A percentile compares a stretch with the other conserved stretches of the same genome.
phyloP scores from a whole-genome alignment of 2,797 vertebrate genomes.

The Peromyscus attwateri region DNA sequence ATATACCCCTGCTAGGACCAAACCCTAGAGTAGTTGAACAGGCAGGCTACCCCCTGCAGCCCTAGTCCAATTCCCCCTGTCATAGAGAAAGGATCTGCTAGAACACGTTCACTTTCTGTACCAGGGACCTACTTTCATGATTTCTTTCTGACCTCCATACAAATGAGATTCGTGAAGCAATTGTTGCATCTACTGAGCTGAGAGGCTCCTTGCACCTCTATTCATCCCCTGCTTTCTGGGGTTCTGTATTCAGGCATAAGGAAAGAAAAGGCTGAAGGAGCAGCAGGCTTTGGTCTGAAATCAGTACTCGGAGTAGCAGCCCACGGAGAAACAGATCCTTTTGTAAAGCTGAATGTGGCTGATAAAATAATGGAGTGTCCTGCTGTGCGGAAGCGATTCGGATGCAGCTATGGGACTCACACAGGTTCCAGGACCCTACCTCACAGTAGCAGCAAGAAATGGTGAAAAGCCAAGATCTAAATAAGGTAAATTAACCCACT shows the following conservation, averaged over 20 bases:
- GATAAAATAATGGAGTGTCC: conserved; percentile 77
- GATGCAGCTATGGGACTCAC: conserved; percentile 66
- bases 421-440: conserved; percentile 21
- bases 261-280: conserved; percentile 55
- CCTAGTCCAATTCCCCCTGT: background rate
- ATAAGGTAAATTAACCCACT: conserved; percentile 45
- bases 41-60: background rate
- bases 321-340: conserved; percentile 73
- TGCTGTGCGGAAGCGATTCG: conserved; percentile 46
- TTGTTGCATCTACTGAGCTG: conserved; percentile 60
- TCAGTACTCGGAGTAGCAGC: conserved; percentile 73
- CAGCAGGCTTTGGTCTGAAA: conserved; percentile 72
- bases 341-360: conserved; percentile 73
- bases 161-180: conserved; percentile 69
- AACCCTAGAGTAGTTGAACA: background rate
- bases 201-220: conserved; percentile 68
- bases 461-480: conserved; percentile 15
- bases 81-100: background rate
- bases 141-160: conserved; percentile 42
- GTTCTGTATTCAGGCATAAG: conserved; percentile 61
- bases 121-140: background rate
- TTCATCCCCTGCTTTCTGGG: conserved; percentile 76
- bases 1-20: background rate
- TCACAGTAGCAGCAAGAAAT: conserved; percentile 6
- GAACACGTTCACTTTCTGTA: background rate